Conservation (phyloP, 1,140 invertebrate genomes). For the Drosophila nigrodunni region DNA sequence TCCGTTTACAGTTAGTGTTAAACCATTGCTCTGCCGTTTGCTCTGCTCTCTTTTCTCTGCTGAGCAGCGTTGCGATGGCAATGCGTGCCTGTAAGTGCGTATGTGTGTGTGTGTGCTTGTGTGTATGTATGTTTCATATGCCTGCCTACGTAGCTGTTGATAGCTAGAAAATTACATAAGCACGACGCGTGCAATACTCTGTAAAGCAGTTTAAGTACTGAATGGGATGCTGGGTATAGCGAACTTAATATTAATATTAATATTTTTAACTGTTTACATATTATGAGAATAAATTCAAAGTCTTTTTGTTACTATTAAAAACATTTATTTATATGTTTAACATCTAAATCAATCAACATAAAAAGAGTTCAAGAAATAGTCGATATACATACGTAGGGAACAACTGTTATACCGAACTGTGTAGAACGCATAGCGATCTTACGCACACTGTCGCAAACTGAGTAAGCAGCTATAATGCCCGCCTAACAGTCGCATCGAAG, state of each 20-base stretch:
- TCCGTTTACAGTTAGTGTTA: constrained; percentile 37
- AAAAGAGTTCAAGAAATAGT: too few relatives aligned
- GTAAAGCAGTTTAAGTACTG: not conserved
- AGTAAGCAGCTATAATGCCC: not conserved
- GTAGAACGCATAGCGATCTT: not conserved
- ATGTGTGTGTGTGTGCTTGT: constrained; percentile 1
- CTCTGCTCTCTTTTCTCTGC: constrained; percentile 19
- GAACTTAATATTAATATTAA: too few relatives aligned
- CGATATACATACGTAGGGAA: too few relatives aligned
- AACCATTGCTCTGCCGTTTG: constrained; percentile 11
- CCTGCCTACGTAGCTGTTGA: constrained; percentile 13
- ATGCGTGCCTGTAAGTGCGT: constrained; percentile 1
- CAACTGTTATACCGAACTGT: too few relatives aligned
- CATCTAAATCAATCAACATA: too few relatives aligned
- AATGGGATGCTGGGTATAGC: too few relatives aligned
- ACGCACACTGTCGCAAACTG: not conserved
- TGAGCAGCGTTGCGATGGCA: constrained; percentile 6
- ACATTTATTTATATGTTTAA: too few relatives aligned
- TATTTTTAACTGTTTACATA: too few relatives aligned
- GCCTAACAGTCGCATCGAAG: not conserved
- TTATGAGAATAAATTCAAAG: not conserved
- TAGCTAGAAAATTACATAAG: not conserved
- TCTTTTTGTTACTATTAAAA: too few relatives aligned
- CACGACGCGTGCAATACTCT: constrained; percentile 13
- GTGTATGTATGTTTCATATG: constrained; percentile 4